phyloP scores from a whole-genome alignment of 2,113 vertebrate genomes.

The Nipponia nippon region DNA sequence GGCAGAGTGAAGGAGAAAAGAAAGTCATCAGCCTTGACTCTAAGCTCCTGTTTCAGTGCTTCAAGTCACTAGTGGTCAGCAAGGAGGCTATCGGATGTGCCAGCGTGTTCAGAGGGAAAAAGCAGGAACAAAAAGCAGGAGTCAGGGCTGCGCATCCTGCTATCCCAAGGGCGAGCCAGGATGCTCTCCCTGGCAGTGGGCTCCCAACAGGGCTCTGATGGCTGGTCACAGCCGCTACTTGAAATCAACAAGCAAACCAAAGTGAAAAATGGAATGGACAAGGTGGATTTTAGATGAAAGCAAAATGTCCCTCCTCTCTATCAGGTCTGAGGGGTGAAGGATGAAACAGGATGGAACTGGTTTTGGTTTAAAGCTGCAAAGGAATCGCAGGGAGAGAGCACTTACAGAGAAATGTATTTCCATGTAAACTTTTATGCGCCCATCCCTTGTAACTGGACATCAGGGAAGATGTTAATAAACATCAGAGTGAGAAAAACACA shows the following conservation, averaged over 20 bases:
- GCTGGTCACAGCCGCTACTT: not conserved
- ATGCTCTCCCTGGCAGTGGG: not conserved
- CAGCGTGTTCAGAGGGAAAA: not conserved
- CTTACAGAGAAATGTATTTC: slow-evolving; percentile 53
- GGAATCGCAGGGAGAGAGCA: not conserved
- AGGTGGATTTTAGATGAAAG: not conserved
- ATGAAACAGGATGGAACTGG: slow-evolving; percentile 48
- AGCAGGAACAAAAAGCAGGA: not conserved
- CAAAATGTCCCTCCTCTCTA: not conserved
- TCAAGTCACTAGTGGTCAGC: not conserved
- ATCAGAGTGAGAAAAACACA: slow-evolving; percentile 36
- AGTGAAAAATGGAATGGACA: not conserved
- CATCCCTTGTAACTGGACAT: slow-evolving; percentile 48
- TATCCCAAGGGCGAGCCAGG: not conserved
- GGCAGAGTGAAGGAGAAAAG: not conserved
- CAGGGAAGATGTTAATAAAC: slow-evolving; percentile 59
- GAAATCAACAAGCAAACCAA: not conserved
- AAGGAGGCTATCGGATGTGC: not conserved
- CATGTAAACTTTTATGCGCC: slow-evolving; percentile 59
- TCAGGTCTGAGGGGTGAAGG: not conserved
- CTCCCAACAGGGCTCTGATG: not conserved
- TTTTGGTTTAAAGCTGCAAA: slow-evolving; percentile 44
- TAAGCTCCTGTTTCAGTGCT: not conserved
- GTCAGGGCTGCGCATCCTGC: not conserved
- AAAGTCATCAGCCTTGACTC: not conserved